Percentiles rank a stretch among this genome's conserved stretches.
phyloP scores from a whole-genome alignment of 2,113 vertebrate genomes.

The Desmodus rotundus region DNA sequence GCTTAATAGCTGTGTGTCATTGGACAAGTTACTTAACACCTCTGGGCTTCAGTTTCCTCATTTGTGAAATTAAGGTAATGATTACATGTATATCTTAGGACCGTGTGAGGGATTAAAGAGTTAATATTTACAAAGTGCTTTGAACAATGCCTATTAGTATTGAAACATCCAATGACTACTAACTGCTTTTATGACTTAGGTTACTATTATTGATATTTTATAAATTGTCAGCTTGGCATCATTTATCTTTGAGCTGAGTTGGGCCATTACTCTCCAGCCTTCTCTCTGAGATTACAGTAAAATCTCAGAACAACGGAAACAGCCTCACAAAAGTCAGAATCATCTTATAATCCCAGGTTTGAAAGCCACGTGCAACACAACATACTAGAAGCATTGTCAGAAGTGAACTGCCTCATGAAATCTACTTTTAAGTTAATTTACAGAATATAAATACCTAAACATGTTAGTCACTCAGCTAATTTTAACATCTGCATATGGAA shows the following conservation, averaged over 20 bases:
- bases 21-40: neutral
- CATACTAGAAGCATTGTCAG: neutral
- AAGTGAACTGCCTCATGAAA: neutral
- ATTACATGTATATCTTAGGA: neutral
- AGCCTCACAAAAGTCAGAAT: neutral
- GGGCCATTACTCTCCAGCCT: neutral
- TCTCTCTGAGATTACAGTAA: neutral
- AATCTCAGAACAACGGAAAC: neutral
- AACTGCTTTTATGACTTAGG: constrained; percentile 1
- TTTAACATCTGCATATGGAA: neutral
- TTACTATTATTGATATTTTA: neutral
- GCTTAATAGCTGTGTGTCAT: neutral
- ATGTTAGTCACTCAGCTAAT: neutral
- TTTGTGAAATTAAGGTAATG: neutral
- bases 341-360: neutral
- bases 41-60: neutral
- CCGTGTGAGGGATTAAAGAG: neutral
- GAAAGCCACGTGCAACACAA: neutral
- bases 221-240: neutral
- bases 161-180: neutral
- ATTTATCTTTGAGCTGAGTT: neutral
- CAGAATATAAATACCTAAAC: neutral
- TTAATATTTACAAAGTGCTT: neutral
- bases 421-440: neutral
- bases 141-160: neutral